Evolutionary conservation across 1,140 invertebrate genomes (phyloP), one percentile per base, ranked within the genome.

Genomic region (Ooceraea biroi): DNA sequence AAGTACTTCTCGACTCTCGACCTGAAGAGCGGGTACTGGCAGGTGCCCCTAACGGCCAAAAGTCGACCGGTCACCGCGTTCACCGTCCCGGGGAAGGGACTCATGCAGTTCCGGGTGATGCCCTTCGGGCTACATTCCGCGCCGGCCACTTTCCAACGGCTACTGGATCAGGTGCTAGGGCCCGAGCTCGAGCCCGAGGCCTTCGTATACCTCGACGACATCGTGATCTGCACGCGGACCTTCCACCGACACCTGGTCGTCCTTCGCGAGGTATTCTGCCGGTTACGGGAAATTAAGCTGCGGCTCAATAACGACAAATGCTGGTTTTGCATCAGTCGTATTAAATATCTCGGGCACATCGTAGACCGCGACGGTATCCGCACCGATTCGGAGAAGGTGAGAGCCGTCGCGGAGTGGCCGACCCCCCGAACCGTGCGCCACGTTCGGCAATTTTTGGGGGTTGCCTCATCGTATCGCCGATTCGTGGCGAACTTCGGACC

Each of bases 1-100:
- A 5, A 17, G 3, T 52, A 52, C 17, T 52, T n/a, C n/a, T n/a
- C n/a, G n/a, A n/a, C n/a, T n/a, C n/a, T n/a, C n/a, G n/a, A n/a
- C n/a, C n/a, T n/a, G 50, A 52, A 52, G 17, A 52, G 50, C 50
- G 50, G 50, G n/a, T 52, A 52, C 17, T 52, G 50, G 50, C 50
- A 52, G 14, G 14, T 52, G 8, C 50, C 50, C 7, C 17, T 52
- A 3, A 17, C 50, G 14, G 8, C 7, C 7, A 14, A 52, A 52
- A 52, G 50, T 14, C 7, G 14, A 14, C 50, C 50, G 17, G 3
- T 52, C 3, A 52, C 50, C 7, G 50, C 50, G 7, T 52, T 52
- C 14, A 52, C 50, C 8, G 50, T 52, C 7, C 14, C 50, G 14
- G 50, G 50, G 14, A 52, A 14, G 14, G 50, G n/a, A n/a, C n/a